Evolutionary conservation across 2,797 vertebrate species (phyloP).

Genomic region (Pachyuromys duprasi): DNA sequence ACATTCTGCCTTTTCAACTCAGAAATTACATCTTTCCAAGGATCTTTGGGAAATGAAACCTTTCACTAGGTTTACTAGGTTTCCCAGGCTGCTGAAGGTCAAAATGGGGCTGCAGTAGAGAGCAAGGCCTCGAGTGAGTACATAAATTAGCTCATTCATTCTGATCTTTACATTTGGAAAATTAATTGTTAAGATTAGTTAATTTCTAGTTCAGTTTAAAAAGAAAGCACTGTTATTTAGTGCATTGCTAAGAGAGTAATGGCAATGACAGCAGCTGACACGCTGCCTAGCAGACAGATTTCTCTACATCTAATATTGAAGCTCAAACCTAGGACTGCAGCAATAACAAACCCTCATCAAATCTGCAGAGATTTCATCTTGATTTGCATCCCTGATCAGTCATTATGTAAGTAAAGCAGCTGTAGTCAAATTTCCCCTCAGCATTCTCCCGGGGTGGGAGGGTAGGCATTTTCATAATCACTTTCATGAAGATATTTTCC

Average conservation of each 20-base stretch:
- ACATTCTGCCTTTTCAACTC: not conserved
- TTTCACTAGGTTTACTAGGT: too few species aligned
- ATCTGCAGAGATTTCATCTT: conserved; percentile 45
- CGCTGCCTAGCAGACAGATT: conserved; percentile 1
- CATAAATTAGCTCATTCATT: not conserved
- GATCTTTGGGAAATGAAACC: not conserved
- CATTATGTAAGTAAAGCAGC: conserved; percentile 52
- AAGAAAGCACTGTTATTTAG: not conserved
- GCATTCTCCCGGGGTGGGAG: not conserved
- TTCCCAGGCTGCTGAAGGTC: not conserved
- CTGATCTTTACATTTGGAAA: not conserved
- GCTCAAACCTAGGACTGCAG: conserved; percentile 16
- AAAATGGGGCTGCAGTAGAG: not conserved
- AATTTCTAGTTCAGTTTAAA: not conserved
- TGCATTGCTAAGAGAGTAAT: not conserved
- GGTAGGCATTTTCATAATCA: conserved; percentile 60
- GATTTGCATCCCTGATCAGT: conserved; percentile 61
- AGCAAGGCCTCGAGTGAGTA: not conserved
- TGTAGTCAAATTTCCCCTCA: conserved; percentile 51
- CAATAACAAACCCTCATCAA: conserved; percentile 2
- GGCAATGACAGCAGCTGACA: not conserved
- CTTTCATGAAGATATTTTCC: not conserved
- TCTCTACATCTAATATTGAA: conserved; percentile 27
- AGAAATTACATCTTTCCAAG: conserved; percentile 10
- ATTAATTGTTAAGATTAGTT: too few species aligned